Evolutionary conservation across 2,797 vertebrate species (phyloP).

Genomic region (Rhincodon typus): DNA sequence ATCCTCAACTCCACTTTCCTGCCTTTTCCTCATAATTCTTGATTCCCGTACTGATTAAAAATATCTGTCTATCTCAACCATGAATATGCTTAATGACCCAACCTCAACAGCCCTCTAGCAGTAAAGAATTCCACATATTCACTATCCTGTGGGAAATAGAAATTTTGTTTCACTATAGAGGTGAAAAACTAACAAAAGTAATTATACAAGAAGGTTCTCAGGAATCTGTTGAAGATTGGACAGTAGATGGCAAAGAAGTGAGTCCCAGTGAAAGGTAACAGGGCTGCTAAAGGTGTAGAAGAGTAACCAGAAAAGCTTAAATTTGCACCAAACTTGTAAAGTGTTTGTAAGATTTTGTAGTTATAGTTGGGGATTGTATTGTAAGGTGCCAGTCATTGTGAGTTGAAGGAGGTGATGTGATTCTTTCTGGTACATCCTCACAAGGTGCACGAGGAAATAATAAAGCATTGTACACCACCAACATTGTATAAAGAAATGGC

Average conservation of each 20-base stretch:
- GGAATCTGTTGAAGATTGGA: neutral
- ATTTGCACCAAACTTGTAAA: constrained; percentile 2
- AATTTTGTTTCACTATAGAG: neutral
- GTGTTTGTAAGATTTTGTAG: constrained; percentile 21
- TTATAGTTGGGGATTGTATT: too few species aligned
- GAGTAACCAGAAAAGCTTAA: neutral
- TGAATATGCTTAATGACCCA: too few species aligned
- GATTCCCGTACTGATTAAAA: too few species aligned
- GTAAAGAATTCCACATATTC: too few species aligned
- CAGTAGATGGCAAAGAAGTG: neutral
- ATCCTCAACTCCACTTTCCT: too few species aligned
- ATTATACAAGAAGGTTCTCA: neutral
- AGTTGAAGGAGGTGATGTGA: neutral
- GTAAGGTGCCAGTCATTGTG: neutral
- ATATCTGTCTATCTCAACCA: too few species aligned
- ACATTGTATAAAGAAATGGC: neutral
- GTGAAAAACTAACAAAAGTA: neutral
- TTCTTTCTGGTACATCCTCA: neutral
- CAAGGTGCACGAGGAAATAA: neutral
- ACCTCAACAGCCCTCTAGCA: too few species aligned
- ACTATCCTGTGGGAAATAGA: too few species aligned
- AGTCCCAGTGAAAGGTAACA: neutral
- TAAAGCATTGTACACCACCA: neutral
- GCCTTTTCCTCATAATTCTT: too few species aligned
- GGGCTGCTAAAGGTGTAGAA: neutral